Evolutionary conservation across 2,113 vertebrate species (phyloP).

Genomic region (Odontesthes bonariensis): DNA sequence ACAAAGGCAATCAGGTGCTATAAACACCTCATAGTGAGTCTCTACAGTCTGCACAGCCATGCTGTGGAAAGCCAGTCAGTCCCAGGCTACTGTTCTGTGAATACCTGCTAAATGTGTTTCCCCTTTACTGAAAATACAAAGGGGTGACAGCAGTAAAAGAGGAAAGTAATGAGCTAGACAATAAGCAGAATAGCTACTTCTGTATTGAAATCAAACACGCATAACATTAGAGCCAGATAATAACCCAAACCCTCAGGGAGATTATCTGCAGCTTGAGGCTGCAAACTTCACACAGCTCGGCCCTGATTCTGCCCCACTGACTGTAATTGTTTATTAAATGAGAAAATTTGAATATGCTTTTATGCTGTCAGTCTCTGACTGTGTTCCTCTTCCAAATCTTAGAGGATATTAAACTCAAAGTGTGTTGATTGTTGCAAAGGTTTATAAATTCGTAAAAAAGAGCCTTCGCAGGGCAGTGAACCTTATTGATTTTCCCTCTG

Average conservation of each 20-base stretch:
- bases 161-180: constrained; percentile 12
- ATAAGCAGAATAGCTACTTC: constrained; percentile 45
- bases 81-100: constrained; percentile 57
- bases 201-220: constrained; percentile 54
- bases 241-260: constrained; percentile 32
- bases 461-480: constrained; percentile 32
- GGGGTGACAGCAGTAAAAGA: constrained; percentile 17
- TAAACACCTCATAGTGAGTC: constrained; percentile 21
- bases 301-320: background rate
- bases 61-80: constrained; percentile 56
- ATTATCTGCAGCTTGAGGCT: constrained; percentile 19
- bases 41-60: constrained; percentile 5
- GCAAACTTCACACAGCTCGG: constrained; percentile 37
- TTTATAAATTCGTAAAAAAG: constrained; percentile 62
- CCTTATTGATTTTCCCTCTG: constrained; percentile 66
- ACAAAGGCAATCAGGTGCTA: constrained; percentile 21
- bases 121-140: constrained; percentile 25
- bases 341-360: constrained; percentile 27
- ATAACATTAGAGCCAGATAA: constrained; percentile 42
- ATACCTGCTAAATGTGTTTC: constrained; percentile 54
- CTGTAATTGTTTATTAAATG: constrained; percentile 38
- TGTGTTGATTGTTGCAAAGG: constrained; percentile 44
- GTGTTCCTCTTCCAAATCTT: constrained; percentile 21
- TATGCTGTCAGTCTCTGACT: constrained; percentile 38
- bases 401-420: constrained; percentile 19